A percentile compares a stretch with the other conserved stretches of the same genome.
Evolutionary conservation across 1,140 invertebrate species (phyloP).

Genomic region (Anastrepha ludens): DNA sequence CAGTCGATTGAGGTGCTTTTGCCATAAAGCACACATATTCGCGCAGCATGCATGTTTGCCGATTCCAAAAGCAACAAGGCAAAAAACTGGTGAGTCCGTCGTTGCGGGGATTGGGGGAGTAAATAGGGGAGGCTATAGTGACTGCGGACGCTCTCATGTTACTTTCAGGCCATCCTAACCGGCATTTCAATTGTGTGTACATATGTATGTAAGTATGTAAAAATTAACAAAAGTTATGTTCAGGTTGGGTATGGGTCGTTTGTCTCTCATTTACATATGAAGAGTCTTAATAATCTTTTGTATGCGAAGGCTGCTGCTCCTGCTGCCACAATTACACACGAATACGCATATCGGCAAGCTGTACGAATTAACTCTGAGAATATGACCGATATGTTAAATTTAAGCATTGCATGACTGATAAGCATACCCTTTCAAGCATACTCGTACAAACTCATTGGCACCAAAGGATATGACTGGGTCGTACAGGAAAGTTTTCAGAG

Average conservation of each 20-base stretch:
- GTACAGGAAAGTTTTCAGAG: neutral
- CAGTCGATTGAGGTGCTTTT: constrained; percentile 38
- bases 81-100: neutral
- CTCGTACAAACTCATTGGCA: neutral
- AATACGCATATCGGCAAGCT: neutral
- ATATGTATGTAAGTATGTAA: neutral
- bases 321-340: neutral
- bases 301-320: constrained; percentile 66
- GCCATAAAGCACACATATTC: neutral
- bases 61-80: neutral
- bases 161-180: neutral
- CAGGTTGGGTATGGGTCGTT: neutral
- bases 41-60: neutral
- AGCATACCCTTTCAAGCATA: neutral
- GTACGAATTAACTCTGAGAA: neutral
- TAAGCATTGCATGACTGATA: neutral
- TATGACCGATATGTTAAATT: constrained; percentile 2
- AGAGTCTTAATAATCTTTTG: constrained; percentile 70
- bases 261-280: constrained; percentile 74
- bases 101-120: neutral
- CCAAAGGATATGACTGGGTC: neutral
- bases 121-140: neutral
- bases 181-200: neutral
- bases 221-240: neutral
- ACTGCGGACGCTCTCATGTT: neutral